A percentile compares a stretch with the other conserved stretches of the same genome.
These are phyloP conservation scores for Enteromius paludinosus DNA, from an alignment of 2,797 vertebrate species.

Conservation along the genomic window DNA sequence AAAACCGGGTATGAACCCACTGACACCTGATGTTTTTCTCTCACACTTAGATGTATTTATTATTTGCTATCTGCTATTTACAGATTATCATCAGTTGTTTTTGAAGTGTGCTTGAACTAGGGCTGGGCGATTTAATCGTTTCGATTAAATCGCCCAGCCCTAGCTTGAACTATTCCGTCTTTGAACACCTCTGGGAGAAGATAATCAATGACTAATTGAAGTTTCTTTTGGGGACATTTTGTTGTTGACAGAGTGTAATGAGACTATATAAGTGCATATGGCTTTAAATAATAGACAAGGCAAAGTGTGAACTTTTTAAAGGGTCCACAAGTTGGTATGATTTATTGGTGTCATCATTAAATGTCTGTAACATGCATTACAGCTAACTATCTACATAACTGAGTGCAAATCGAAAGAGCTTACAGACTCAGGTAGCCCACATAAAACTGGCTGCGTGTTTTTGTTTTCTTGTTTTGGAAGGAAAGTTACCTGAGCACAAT, in stretches of 20 bases:
- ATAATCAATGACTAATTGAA: neutral
- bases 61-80: neutral
- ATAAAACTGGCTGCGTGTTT: neutral
- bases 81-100: neutral
- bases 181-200: neutral
- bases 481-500: neutral
- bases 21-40: neutral
- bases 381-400: neutral
- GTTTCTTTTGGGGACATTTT: neutral
- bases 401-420: neutral
- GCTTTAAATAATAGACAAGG: neutral
- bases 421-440: neutral
- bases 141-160: too few species aligned
- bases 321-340: neutral
- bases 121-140: too few species aligned
- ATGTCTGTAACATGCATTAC: neutral
- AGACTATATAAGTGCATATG: neutral
- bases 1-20: conserved; percentile 86
- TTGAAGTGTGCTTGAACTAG: neutral
- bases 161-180: too few species aligned
- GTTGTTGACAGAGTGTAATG: neutral
- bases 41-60: neutral
- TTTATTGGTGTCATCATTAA: neutral
- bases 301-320: neutral
- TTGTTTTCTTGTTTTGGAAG: neutral